Evolutionary conservation across 2,113 vertebrate genomes (phyloP).

Genomic region (Forbesichthys agassizii): DNA sequence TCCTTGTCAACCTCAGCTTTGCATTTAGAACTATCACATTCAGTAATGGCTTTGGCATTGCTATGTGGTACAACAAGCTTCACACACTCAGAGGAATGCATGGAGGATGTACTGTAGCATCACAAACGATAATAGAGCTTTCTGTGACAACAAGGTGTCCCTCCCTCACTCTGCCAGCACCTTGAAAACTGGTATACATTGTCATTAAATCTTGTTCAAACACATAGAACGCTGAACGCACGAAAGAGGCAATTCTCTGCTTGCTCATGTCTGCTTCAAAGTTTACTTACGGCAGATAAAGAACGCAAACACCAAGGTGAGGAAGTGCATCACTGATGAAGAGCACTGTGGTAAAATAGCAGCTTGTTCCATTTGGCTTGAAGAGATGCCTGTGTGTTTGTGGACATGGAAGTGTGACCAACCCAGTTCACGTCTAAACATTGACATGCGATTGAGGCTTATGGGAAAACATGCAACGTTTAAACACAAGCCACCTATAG

Average conservation of each 20-base stretch:
- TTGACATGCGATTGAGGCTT: slow-evolving; percentile 39
- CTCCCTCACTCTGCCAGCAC: slow-evolving; percentile 24
- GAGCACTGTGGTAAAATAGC: slow-evolving; percentile 40
- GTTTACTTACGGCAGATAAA: slow-evolving; percentile 47
- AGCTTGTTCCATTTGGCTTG: slow-evolving; percentile 21
- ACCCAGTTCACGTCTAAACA: slow-evolving; percentile 7
- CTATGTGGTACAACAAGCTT: no score
- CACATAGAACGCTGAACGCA: slow-evolving; percentile 52
- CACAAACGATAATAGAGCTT: slow-evolving; percentile 15
- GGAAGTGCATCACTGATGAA: slow-evolving; percentile 48
- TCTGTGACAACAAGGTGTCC: neutral
- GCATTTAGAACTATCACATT: slow-evolving; percentile 15
- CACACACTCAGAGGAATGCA: no score
- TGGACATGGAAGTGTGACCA: slow-evolving; percentile 30
- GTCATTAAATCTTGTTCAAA: slow-evolving; percentile 55
- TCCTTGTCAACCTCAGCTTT: slow-evolving; percentile 1
- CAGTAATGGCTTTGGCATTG: slow-evolving; percentile 1
- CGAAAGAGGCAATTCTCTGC: slow-evolving; percentile 49
- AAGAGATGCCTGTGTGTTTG: slow-evolving; percentile 46
- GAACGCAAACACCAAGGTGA: slow-evolving; percentile 46
- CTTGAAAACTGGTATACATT: slow-evolving; percentile 46
- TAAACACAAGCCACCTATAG: slow-evolving; percentile 2
- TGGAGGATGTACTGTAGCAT: neutral
- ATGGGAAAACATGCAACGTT: slow-evolving; percentile 9
- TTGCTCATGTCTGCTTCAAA: slow-evolving; percentile 51